phyloP scores from a whole-genome alignment of 2,113 vertebrate genomes.

The Odontesthes bonariensis region DNA sequence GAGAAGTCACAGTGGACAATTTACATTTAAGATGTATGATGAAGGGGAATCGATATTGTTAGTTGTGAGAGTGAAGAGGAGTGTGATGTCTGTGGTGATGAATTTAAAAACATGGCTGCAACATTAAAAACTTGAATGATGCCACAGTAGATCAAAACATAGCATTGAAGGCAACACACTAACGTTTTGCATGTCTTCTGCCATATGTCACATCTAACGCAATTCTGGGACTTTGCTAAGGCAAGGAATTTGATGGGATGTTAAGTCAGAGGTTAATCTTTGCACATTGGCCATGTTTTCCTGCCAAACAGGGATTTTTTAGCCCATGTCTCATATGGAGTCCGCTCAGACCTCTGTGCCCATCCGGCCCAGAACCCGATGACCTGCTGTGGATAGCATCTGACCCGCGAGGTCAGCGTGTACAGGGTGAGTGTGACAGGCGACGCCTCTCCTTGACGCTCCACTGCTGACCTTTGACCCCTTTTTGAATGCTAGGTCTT shows the following conservation, averaged over 20 bases:
- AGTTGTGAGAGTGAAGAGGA: constrained; percentile 53
- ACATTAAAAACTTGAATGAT: constrained; percentile 29
- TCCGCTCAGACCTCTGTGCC: constrained; percentile 18
- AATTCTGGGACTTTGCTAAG: constrained; percentile 47
- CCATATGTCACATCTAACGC: constrained; percentile 44
- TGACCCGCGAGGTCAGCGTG: constrained; percentile 63
- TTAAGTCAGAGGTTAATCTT: constrained; percentile 69
- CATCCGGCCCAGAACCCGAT: constrained; percentile 41
- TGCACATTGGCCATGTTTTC: constrained; percentile 60
- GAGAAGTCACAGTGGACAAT: constrained; percentile 51
- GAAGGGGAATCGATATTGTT: constrained; percentile 65
- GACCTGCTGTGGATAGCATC: constrained; percentile 64
- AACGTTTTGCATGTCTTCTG: not conserved
- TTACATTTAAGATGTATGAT: constrained; percentile 61
- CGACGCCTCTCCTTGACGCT: constrained; percentile 59
- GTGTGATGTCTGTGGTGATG: constrained; percentile 22
- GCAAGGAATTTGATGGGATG: constrained; percentile 44
- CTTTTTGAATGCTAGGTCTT: constrained; percentile 61
- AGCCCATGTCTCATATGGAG: constrained; percentile 44
- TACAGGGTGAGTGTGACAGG: constrained; percentile 65
- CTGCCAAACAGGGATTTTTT: constrained; percentile 43
- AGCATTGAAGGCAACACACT: constrained; percentile 18
- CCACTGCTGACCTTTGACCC: constrained; percentile 61
- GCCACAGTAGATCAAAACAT: constrained; percentile 39
- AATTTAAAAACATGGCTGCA: constrained; percentile 12